Evolutionary conservation across 2,888 invertebrate species (phyloP).

Genomic region (Hydrotaea cyrtoneurina): DNA sequence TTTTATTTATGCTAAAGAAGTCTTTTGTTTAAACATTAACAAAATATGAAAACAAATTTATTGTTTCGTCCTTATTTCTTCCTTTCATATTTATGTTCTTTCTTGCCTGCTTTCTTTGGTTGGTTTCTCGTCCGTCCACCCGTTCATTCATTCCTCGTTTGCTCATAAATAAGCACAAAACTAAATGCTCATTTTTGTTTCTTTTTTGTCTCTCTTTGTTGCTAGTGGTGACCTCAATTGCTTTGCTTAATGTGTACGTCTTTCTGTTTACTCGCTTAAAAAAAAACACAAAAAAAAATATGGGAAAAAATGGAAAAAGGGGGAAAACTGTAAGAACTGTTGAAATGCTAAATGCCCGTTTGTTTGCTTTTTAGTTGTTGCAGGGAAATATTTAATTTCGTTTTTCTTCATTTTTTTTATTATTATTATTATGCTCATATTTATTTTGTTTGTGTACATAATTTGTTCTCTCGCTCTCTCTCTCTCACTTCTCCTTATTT

Average conservation of each 20-base stretch:
- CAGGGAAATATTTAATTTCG: conserved; percentile 19
- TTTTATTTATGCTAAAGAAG: conserved; percentile 24
- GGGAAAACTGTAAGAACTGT: conserved; percentile 17
- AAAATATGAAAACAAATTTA: conserved; percentile 21
- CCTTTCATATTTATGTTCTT: not conserved
- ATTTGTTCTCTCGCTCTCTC: not conserved
- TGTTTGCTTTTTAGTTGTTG: conserved; percentile 8
- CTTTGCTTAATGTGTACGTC: conserved; percentile 18
- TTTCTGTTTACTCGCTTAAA: not conserved
- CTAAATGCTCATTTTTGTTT: conserved; percentile 15
- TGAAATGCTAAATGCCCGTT: conserved; percentile 26
- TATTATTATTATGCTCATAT: not conserved
- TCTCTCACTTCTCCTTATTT: not conserved
- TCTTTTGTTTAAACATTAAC: conserved; percentile 27
- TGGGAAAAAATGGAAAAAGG: not conserved
- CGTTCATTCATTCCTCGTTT: not conserved
- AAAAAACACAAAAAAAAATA: not conserved
- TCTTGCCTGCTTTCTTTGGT: conserved; percentile 1
- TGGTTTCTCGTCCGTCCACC: not conserved
- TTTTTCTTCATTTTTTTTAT: not conserved
- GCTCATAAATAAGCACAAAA: conserved; percentile 4
- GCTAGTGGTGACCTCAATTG: conserved; percentile 27
- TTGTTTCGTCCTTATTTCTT: not conserved
- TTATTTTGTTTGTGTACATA: conserved; percentile 15
- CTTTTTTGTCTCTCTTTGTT: not conserved